These are phyloP conservation scores for Cheirogaleus major DNA, from an alignment of 2,797 vertebrate species.

Conservation along the genomic window DNA sequence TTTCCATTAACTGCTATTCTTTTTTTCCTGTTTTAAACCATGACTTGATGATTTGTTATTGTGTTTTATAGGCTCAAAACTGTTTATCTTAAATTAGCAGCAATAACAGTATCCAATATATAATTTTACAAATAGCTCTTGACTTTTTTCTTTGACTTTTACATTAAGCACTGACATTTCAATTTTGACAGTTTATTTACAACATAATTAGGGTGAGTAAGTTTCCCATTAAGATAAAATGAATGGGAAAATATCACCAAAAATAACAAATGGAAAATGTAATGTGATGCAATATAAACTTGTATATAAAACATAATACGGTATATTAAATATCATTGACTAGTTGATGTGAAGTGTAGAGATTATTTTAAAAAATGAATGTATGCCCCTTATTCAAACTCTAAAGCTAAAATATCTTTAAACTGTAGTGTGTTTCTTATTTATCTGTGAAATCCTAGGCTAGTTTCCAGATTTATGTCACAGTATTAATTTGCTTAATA, in stretches of 20 bases:
- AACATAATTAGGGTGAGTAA: neutral
- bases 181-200: constrained; percentile 23
- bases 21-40: neutral
- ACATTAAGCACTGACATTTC: neutral
- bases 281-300: neutral
- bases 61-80: neutral
- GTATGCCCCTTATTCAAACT: neutral
- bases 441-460: neutral
- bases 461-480: neutral
- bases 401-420: neutral
- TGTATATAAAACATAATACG: neutral
- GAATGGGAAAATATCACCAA: constrained; percentile 6
- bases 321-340: neutral
- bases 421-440: neutral
- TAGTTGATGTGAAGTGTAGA: neutral
- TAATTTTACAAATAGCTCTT: constrained; percentile 10
- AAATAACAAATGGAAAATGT: neutral
- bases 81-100: neutral
- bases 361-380: neutral
- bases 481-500: neutral
- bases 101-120: neutral
- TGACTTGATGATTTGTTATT: neutral
- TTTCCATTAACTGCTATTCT: neutral
- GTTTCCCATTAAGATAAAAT: neutral
- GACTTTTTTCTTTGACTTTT: constrained; percentile 11